phyloP scores from a whole-genome alignment of 2,797 vertebrate genomes.

The Rachycentron canadum region DNA sequence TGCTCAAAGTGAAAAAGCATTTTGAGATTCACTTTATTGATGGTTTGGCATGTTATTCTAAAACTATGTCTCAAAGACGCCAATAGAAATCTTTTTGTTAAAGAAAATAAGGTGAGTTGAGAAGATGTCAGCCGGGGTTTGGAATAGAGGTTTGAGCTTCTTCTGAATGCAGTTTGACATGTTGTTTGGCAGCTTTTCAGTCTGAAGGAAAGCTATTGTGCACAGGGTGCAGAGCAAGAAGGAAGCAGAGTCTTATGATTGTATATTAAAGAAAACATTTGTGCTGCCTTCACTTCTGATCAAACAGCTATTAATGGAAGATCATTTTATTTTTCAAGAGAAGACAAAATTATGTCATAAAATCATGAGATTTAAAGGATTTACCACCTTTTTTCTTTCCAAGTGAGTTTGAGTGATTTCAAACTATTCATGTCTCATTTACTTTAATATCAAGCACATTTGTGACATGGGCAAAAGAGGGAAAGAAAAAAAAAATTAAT shows the following conservation, averaged over 20 bases:
- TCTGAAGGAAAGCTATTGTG: conserved; percentile 26
- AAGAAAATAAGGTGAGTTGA: conserved; percentile 19
- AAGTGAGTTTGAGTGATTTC: not conserved
- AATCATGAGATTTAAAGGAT: not conserved
- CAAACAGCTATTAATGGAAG: not conserved
- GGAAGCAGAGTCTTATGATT: not conserved
- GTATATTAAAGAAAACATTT: not conserved
- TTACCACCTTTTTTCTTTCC: not conserved
- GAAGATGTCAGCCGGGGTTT: conserved; percentile 17
- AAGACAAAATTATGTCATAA: not conserved
- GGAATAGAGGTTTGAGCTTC: conserved; percentile 21
- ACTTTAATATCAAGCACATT: conserved; percentile 2
- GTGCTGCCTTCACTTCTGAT: not conserved
- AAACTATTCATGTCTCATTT: not conserved
- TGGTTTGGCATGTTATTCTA: conserved; percentile 1
- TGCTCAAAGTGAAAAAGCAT: not conserved
- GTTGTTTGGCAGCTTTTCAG: conserved; percentile 35
- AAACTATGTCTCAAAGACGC: conserved; percentile 9
- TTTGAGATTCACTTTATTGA: conserved; percentile 10
- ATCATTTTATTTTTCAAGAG: not conserved
- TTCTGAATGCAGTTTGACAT: conserved; percentile 23
- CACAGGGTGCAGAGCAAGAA: conserved; percentile 2
- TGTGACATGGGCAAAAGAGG: conserved; percentile 1
- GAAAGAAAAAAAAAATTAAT: not conserved
- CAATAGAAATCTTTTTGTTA: conserved; percentile 5